phyloP scores from a whole-genome alignment of 2,888 invertebrate species.

The Liopterus haemorrhoidalis region DNA sequence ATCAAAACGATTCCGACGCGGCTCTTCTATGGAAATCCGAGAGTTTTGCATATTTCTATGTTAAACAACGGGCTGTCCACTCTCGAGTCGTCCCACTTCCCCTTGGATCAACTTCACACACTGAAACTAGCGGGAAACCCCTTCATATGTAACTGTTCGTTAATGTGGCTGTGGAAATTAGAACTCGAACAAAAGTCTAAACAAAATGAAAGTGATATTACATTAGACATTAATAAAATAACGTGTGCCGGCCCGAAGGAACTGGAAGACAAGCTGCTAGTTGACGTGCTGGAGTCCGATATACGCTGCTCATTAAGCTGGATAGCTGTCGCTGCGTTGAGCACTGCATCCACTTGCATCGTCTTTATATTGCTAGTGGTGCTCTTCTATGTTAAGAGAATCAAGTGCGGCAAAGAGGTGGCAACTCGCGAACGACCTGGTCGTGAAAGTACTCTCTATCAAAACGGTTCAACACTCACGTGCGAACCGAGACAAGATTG shows the following conservation, averaged over 20 bases:
- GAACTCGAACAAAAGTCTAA: constrained; percentile 43
- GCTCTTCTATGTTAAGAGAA: too few relatives aligned
- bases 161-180: constrained; percentile 80
- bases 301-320: constrained; percentile 58
- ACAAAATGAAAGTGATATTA: constrained; percentile 33
- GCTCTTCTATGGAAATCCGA: constrained; percentile 77
- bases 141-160: constrained; percentile 77
- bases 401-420: not conserved
- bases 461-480: not conserved
- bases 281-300: constrained; percentile 57
- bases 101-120: constrained; percentile 69
- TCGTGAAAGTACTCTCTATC: not conserved
- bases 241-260: constrained; percentile 56
- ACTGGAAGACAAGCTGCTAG: constrained; percentile 49
- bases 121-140: constrained; percentile 78
- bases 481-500: constrained; percentile 2
- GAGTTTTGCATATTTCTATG: constrained; percentile 68
- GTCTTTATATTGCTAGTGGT: constrained; percentile 7
- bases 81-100: constrained; percentile 74
- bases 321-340: constrained; percentile 55
- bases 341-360: constrained; percentile 48
- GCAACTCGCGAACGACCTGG: not conserved
- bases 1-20: constrained; percentile 70
- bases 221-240: constrained; percentile 54
- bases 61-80: constrained; percentile 69